Conservation (phyloP, 2,888 invertebrate genomes). For the Andrena fulva region DNA sequence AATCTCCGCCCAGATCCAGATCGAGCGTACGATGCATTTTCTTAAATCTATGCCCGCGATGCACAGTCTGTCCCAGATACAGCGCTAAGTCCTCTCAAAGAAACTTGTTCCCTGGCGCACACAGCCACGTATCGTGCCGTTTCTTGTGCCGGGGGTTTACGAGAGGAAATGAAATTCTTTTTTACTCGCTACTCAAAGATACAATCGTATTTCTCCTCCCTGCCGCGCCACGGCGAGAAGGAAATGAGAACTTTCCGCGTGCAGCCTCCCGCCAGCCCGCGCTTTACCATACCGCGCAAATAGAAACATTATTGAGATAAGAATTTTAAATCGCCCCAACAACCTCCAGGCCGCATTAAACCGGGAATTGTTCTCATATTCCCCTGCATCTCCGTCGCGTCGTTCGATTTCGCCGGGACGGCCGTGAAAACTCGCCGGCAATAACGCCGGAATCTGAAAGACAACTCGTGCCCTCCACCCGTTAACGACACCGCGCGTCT, state of each 20-base stretch:
- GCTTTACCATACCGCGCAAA: slow-evolving; percentile 50
- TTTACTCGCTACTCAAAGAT: slow-evolving; percentile 64
- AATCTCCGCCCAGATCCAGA: background rate
- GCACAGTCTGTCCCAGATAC: slow-evolving; percentile 40
- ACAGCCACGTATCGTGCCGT: slow-evolving; percentile 48
- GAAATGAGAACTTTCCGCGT: slow-evolving; percentile 60
- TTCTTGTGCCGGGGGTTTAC: slow-evolving; percentile 54
- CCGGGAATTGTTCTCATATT: too few species aligned
- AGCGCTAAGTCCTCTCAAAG: slow-evolving; percentile 45
- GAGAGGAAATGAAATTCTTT: slow-evolving; percentile 71
- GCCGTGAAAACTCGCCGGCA: slow-evolving; percentile 20
- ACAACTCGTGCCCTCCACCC: slow-evolving; percentile 4
- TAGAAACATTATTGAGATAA: slow-evolving; percentile 60
- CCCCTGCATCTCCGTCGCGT: background rate
- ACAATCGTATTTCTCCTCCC: slow-evolving; percentile 63
- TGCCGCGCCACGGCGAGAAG: slow-evolving; percentile 28
- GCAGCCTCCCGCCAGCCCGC: background rate
- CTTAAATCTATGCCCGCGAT: slow-evolving; percentile 45
- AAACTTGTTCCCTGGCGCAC: slow-evolving; percentile 52
- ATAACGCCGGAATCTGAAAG: slow-evolving; percentile 28
- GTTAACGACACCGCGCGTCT: slow-evolving; percentile 20
- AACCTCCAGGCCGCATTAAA: background rate
- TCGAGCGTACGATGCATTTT: slow-evolving; percentile 21
- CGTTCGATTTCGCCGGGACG: background rate
- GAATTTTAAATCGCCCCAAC: slow-evolving; percentile 34